Evolutionary conservation across 2,113 vertebrate species (phyloP).

Genomic region (Morone saxatilis): DNA sequence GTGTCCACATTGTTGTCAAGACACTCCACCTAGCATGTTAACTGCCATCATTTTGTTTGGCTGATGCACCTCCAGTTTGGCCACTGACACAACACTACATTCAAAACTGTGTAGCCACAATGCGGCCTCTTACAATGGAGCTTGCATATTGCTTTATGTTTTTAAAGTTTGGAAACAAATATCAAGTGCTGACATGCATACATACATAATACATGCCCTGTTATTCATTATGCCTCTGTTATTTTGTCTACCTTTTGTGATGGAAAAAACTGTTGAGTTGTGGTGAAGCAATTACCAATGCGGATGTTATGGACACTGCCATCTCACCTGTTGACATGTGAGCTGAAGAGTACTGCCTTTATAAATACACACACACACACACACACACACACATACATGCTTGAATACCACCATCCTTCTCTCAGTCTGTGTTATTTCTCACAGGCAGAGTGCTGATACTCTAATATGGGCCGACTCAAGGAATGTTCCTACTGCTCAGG

Average conservation of each 20-base stretch:
- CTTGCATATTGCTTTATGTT: background rate
- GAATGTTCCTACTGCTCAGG: conserved; percentile 62
- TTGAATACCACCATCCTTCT: conserved; percentile 24
- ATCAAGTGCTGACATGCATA: background rate
- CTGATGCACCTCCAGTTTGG: background rate
- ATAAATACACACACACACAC: background rate
- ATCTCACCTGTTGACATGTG: conserved; percentile 5
- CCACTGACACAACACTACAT: background rate
- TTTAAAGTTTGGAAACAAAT: background rate
- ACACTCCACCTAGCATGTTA: background rate
- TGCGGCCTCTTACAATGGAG: background rate
- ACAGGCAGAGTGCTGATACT: conserved; percentile 51
- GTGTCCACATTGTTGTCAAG: conserved; percentile 4
- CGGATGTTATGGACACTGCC: background rate
- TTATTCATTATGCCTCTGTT: background rate
- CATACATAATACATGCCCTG: background rate
- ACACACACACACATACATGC: background rate
- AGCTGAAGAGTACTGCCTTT: conserved; percentile 5
- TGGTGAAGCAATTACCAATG: background rate
- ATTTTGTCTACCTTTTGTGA: background rate
- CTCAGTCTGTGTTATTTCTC: conserved; percentile 30
- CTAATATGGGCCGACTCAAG: conserved; percentile 56
- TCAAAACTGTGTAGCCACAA: background rate
- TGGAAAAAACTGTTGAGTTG: background rate
- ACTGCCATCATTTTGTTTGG: background rate